A percentile compares a stretch with the other conserved stretches of the same genome.
Evolutionary conservation across 2,113 vertebrate species (phyloP).

Genomic region (Gobius niger): DNA sequence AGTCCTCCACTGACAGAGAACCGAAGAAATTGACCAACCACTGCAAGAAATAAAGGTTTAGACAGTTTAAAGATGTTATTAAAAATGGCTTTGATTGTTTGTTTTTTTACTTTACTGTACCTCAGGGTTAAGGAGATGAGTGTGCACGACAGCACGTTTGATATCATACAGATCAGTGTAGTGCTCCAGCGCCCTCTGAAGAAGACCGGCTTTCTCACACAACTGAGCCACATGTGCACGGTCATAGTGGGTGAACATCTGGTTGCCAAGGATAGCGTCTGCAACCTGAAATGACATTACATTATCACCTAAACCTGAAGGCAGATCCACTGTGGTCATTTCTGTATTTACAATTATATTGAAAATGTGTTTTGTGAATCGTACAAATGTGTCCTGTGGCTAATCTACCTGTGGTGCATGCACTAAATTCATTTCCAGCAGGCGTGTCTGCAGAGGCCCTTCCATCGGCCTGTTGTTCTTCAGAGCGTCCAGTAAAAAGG

Average conservation of each 20-base stretch:
- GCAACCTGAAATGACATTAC: slow-evolving; percentile 81
- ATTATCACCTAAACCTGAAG: not conserved
- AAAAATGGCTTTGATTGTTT: not conserved
- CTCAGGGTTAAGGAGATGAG: slow-evolving; percentile 98
- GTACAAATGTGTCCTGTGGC: not conserved
- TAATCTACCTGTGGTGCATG: slow-evolving; percentile 90
- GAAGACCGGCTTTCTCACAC: slow-evolving; percentile 95
- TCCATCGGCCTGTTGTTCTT: slow-evolving; percentile 98
- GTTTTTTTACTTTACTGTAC: slow-evolving; percentile 63
- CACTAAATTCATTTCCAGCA: slow-evolving; percentile 99
- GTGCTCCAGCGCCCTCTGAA: slow-evolving; percentile 96
- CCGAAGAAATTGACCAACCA: slow-evolving; percentile 99
- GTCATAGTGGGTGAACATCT: slow-evolving; percentile 99
- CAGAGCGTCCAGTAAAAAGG: slow-evolving; percentile 94
- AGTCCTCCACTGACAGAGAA: slow-evolving; percentile 96
- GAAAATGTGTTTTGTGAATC: too few relatives aligned
- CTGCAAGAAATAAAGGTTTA: slow-evolving; percentile 63
- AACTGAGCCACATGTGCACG: slow-evolving; percentile 96
- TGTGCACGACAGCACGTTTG: slow-evolving; percentile 96
- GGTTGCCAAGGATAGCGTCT: slow-evolving; percentile 97
- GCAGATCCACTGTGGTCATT: not conserved
- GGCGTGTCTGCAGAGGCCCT: slow-evolving; percentile 92
- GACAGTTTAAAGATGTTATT: too few relatives aligned
- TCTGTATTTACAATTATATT: not conserved
- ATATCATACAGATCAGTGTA: slow-evolving; percentile 98